Conservation (phyloP, 1,140 invertebrate species). For the Achroia grisella region DNA sequence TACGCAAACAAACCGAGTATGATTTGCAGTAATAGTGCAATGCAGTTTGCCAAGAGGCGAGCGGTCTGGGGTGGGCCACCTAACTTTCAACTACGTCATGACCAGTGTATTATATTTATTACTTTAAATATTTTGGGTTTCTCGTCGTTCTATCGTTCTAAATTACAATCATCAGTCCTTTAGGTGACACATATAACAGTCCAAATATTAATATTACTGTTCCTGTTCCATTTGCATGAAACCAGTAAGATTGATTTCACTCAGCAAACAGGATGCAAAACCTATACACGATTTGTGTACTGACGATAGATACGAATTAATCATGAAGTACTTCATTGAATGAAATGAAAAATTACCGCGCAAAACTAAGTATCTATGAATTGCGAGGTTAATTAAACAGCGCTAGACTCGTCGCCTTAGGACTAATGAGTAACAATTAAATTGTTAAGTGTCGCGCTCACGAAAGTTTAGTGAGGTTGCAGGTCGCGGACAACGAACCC, state of each 20-base stretch:
- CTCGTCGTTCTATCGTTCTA: conserved; percentile 17
- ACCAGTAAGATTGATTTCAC: conserved; percentile 51
- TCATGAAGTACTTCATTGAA: conserved; percentile 12
- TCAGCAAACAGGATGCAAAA: conserved; percentile 23
- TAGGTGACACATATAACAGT: no score
- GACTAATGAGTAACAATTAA: conserved; percentile 64
- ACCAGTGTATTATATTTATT: neutral
- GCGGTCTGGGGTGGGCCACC: conserved; percentile 37
- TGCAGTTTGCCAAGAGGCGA: conserved; percentile 68
- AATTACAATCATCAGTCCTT: conserved; percentile 28
- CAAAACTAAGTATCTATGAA: conserved; percentile 29
- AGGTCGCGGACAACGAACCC: conserved; percentile 52
- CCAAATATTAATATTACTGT: conserved; percentile 38
- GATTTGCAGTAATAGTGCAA: conserved; percentile 62
- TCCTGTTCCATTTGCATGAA: conserved; percentile 35
- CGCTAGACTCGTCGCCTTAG: conserved; percentile 41
- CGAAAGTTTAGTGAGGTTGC: conserved; percentile 55
- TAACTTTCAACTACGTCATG: conserved; percentile 26
- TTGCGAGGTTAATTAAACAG: conserved; percentile 45
- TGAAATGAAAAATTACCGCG: conserved; percentile 7
- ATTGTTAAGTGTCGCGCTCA: conserved; percentile 58
- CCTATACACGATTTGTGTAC: conserved; percentile 33
- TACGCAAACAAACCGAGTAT: conserved; percentile 65
- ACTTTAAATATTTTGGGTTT: neutral
- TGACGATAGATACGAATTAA: conserved; percentile 22